These are phyloP conservation scores for Mycteria americana DNA, from an alignment of 2,797 vertebrate genomes.

Conservation along the genomic window DNA sequence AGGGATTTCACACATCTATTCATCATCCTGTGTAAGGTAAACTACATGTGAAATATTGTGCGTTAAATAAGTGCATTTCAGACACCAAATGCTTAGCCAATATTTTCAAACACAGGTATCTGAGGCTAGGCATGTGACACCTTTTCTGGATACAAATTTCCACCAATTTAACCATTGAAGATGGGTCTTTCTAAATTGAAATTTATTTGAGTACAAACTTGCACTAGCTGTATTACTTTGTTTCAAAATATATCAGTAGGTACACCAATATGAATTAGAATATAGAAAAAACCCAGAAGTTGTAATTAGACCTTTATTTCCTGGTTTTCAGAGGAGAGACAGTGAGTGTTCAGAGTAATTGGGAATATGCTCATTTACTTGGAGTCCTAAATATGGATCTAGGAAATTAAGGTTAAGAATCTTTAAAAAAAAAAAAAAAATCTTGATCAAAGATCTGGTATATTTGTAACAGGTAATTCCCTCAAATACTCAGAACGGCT, in stretches of 20 bases:
- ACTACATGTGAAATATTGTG: neutral
- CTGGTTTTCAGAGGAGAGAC: neutral
- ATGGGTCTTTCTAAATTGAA: neutral
- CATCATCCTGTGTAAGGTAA: neutral
- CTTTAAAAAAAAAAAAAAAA: neutral
- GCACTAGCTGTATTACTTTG: neutral
- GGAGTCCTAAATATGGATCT: neutral
- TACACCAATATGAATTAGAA: neutral
- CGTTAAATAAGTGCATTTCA: neutral
- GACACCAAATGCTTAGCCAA: neutral
- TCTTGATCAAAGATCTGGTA: neutral
- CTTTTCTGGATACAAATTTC: neutral
- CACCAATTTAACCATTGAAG: neutral
- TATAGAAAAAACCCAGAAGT: rapidly evolving
- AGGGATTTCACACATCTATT: neutral
- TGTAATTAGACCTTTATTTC: neutral
- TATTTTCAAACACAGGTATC: neutral
- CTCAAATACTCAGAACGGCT: neutral
- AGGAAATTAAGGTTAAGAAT: neutral
- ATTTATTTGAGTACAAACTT: neutral
- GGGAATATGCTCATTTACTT: neutral
- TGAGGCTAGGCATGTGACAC: neutral
- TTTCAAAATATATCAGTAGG: neutral
- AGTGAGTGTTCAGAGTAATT: neutral
- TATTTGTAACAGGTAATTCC: neutral